Conservation (phyloP, 2,113 vertebrate species). For the Eurystomus gularis region DNA sequence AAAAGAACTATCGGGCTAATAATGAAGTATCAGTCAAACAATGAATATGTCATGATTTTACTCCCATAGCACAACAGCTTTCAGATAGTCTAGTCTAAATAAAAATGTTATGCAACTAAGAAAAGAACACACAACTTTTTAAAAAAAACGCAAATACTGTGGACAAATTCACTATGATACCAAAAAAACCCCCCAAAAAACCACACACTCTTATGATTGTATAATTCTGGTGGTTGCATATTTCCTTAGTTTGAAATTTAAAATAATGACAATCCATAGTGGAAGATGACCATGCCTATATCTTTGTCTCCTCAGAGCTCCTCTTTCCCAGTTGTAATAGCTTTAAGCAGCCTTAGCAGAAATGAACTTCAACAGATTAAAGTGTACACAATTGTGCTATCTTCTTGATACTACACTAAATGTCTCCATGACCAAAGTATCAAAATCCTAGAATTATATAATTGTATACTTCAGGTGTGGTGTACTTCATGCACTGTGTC, state of each 20-base stretch:
- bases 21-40: neutral
- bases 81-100: neutral
- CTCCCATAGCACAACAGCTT: neutral
- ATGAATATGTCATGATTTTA: neutral
- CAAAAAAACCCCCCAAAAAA: no score
- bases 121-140: neutral
- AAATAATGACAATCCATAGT: neutral
- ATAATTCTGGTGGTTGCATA: neutral
- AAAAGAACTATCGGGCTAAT: neutral
- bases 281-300: neutral
- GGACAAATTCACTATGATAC: neutral
- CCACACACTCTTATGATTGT: neutral
- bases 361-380: neutral
- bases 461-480: neutral
- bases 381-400: neutral
- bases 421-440: neutral
- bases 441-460: neutral
- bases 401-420: neutral
- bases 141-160: neutral
- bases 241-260: neutral
- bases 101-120: neutral
- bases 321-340: neutral
- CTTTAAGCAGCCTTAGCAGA: neutral
- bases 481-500: neutral
- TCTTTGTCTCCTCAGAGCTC: neutral